Percentiles rank a stretch among this genome's conserved stretches.
Evolutionary conservation across 2,797 vertebrate genomes (phyloP).

Genomic region (Sphenodon punctatus): DNA sequence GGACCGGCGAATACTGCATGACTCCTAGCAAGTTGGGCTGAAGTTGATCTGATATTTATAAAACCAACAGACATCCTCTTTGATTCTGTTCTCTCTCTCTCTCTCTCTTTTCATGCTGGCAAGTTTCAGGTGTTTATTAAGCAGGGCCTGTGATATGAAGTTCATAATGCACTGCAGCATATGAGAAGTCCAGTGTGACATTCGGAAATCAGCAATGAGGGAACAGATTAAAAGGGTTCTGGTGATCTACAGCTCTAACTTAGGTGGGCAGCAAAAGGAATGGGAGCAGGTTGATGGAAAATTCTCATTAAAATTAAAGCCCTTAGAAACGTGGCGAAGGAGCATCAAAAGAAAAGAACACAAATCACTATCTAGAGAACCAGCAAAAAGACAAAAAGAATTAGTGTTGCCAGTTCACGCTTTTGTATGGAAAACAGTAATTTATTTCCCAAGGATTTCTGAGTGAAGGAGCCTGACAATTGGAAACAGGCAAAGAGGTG

Average conservation of each 20-base stretch:
- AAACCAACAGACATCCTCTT: neutral
- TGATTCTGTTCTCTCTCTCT: neutral
- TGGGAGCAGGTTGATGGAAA: constrained; percentile 3
- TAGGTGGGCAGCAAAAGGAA: constrained; percentile 16
- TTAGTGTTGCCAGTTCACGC: constrained; percentile 44
- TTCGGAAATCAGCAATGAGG: neutral
- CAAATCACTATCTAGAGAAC: constrained; percentile 3
- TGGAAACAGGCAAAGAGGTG: constrained; percentile 27
- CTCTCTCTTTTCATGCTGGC: constrained; percentile 19
- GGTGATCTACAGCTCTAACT: constrained; percentile 3
- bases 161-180: constrained; percentile 11
- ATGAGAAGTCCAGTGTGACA: constrained; percentile 7
- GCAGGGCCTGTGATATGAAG: constrained; percentile 10
- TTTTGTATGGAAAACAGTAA: constrained; percentile 38
- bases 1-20: neutral
- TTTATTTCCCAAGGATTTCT: constrained; percentile 56
- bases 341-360: constrained; percentile 33
- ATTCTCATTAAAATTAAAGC: constrained; percentile 61
- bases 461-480: constrained; percentile 41
- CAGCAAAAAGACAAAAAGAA: constrained; percentile 33
- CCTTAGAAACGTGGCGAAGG: constrained; percentile 35
- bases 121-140: constrained; percentile 9
- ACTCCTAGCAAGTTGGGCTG: constrained; percentile 37
- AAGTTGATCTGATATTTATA: neutral
- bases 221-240: neutral